These are phyloP conservation scores for Pardalotus punctatus DNA, from an alignment of 2,113 vertebrate genomes.

Conservation along the genomic window DNA sequence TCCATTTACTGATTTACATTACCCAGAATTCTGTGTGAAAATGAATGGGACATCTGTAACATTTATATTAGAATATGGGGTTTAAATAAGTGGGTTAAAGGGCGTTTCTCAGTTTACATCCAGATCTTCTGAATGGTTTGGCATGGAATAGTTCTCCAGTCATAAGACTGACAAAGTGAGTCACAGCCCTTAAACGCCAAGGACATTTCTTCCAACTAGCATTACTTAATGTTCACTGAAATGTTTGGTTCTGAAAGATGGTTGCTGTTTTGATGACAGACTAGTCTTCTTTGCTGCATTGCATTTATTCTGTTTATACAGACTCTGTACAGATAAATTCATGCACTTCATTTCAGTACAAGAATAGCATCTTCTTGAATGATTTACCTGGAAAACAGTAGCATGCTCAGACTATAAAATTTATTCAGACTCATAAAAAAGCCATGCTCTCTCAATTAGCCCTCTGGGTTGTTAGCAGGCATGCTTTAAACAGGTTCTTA, in stretches of 20 bases:
- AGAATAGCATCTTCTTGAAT: not conserved
- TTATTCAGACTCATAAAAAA: not conserved
- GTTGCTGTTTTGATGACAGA: not conserved
- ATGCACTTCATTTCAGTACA: not conserved
- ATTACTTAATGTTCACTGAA: not conserved
- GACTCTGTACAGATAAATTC: not conserved
- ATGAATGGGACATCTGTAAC: not conserved
- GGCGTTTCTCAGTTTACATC: not conserved
- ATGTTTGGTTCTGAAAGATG: not conserved
- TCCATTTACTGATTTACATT: not conserved
- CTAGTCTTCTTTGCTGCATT: not conserved
- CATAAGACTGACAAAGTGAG: not conserved
- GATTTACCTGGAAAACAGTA: not conserved
- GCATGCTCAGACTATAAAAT: not conserved
- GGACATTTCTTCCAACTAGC: not conserved
- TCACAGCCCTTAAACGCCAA: conserved; percentile 10
- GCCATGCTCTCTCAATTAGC: not conserved
- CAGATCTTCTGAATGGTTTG: not conserved
- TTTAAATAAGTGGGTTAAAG: not conserved
- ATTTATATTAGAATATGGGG: not conserved
- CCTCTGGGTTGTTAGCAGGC: not conserved
- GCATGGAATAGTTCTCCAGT: not conserved
- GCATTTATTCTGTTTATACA: not conserved
- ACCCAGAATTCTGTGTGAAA: not conserved
- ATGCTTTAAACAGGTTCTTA: not conserved